Conservation (phyloP, 1,140 invertebrate genomes). For the Armadillidium nasatum region DNA sequence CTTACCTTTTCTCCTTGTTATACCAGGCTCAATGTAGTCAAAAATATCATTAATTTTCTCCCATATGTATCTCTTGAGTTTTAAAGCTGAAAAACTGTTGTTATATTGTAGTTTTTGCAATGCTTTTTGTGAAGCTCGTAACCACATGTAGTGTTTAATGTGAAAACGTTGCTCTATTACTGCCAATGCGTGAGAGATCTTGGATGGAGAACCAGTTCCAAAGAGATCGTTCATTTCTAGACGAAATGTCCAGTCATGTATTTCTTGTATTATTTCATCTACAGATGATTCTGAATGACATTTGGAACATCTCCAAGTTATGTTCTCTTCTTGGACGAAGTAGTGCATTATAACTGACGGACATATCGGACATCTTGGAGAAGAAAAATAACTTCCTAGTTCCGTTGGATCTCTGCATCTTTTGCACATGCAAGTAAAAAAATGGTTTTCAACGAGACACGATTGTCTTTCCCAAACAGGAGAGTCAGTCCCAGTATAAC, state of each 20-base stretch:
- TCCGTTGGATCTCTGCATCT: slow-evolving; percentile 40
- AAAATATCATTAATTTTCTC: slow-evolving; percentile 27
- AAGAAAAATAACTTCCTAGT: slow-evolving; percentile 37
- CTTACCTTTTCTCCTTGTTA: slow-evolving; percentile 37
- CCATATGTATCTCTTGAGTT: slow-evolving; percentile 33
- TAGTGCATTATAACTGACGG: slow-evolving; percentile 49
- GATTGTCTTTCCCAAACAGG: slow-evolving; percentile 36
- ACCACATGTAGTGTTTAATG: slow-evolving; percentile 29
- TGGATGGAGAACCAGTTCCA: not conserved
- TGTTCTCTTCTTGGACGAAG: slow-evolving; percentile 57
- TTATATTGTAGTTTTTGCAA: slow-evolving; percentile 19
- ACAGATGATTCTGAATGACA: slow-evolving; percentile 57
- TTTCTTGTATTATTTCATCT: slow-evolving; percentile 57
- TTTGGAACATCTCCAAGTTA: slow-evolving; percentile 60
- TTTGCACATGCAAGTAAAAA: slow-evolving; percentile 35
- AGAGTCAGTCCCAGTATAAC: slow-evolving; percentile 35
- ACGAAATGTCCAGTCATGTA: slow-evolving; percentile 50
- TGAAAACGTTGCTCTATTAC: slow-evolving; percentile 26
- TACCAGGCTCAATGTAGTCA: slow-evolving; percentile 33
- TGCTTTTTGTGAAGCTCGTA: slow-evolving; percentile 24
- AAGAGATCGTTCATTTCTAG: slow-evolving; percentile 35
- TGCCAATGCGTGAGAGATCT: not conserved
- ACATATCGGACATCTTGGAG: slow-evolving; percentile 37
- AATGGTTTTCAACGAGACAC: slow-evolving; percentile 28
- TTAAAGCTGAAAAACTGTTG: slow-evolving; percentile 20